A percentile compares a stretch with the other conserved stretches of the same genome.
These are phyloP conservation scores for Nezara viridula DNA, from an alignment of 2,888 invertebrate species.

Conservation along the genomic window DNA sequence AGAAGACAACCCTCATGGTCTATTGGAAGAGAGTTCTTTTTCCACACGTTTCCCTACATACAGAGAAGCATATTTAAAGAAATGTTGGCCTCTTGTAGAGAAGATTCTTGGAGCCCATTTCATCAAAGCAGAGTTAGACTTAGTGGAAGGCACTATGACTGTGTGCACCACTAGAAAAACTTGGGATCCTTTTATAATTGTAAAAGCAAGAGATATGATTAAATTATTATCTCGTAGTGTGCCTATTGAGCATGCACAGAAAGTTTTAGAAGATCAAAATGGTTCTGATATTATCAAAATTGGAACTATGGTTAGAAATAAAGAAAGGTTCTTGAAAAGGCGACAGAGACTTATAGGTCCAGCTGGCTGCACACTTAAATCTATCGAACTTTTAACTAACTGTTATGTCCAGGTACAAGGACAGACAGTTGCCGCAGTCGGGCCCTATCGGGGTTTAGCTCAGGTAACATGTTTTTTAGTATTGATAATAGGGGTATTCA, in stretches of 20 bases:
- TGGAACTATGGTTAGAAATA: conserved; percentile 88
- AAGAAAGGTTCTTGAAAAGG: conserved; percentile 95
- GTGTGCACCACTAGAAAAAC: conserved; percentile 96
- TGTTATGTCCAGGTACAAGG: conserved; percentile 98
- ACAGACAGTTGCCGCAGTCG: conserved; percentile 96
- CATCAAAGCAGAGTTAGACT: conserved; percentile 89
- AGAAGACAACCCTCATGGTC: conserved; percentile 89
- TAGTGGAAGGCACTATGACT: conserved; percentile 94
- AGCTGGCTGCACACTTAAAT: conserved; percentile 97
- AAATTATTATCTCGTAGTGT: conserved; percentile 95
- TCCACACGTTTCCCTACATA: conserved; percentile 98
- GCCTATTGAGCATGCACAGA: conserved; percentile 93
- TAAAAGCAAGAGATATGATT: conserved; percentile 94
- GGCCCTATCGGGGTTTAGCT: conserved; percentile 91
- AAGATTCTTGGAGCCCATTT: conserved; percentile 80
- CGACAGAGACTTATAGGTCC: conserved; percentile 95
- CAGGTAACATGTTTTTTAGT: no score
- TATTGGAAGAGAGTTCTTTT: conserved; percentile 95
- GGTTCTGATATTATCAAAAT: conserved; percentile 98
- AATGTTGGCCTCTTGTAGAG: conserved; percentile 92
- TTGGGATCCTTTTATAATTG: conserved; percentile 97
- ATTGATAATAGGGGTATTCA: no score
- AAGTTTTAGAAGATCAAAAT: conserved; percentile 89
- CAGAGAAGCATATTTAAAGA: conserved; percentile 93
- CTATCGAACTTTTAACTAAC: conserved; percentile 94